Base-by-base conservation (phyloP, 2,888 invertebrate species). In the Germaria angustata region DNA sequence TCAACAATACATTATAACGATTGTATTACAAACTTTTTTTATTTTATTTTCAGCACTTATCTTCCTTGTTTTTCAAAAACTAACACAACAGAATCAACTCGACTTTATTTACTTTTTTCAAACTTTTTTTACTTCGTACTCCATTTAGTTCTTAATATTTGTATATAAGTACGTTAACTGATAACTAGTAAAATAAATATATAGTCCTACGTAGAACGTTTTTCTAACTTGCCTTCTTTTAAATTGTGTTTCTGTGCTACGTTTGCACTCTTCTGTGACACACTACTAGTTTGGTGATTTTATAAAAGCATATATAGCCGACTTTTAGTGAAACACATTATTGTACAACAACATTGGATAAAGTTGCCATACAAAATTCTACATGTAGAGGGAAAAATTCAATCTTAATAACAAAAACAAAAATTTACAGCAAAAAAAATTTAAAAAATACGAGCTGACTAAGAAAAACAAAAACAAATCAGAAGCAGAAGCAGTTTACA, bases 181-280 rank as follows among this genome's bases (percentile, higher is more conserved):
- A 63, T 75, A 55, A 57, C 66, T 55, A 75, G 34, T 66, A 59
- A 76, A 49, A 66, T 57, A 65, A 68, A 49, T 57, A 79, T 57
- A 71, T 53, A 66, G 41, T 73, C 79, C 72, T 80, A 73, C 51
- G 59, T 68, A 53, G 53, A 80, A 68, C 57, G 72, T 53, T 59
- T 66, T 66, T 51, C 66, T 51, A 59, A 66, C n/a, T 78, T 41
- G 57, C 65, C 73, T 36, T 69, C 46, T 55, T 66, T 61, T 32
- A 61, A 75, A 82, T 79, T 82, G 82, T 82, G 82, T 75, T 75
- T 79, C 82, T 79, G 82, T 82, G 82, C 82, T 82, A 82, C 82
- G 79, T 82, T 82, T 82, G 82, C 82, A 79, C 82, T 82, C 82
- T 82, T 82, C 82, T 82, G 82, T 82, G 82, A 53, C 82, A 79